phyloP scores from a whole-genome alignment of 2,888 invertebrate genomes.

The Buathra laborator region DNA sequence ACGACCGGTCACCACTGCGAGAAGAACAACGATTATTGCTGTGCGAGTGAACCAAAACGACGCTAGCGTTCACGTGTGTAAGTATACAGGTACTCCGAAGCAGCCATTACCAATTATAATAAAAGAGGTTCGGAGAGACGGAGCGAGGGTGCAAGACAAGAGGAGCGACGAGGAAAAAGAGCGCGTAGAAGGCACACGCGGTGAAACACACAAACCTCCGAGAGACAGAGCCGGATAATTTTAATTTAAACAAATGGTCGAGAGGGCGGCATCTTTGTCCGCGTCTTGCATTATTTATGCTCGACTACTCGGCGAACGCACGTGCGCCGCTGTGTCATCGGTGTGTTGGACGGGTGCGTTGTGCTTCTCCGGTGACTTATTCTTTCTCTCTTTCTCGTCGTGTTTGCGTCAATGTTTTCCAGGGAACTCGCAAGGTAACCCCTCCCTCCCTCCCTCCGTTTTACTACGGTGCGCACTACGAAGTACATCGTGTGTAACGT shows the following conservation, averaged over 20 bases:
- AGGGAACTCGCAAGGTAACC: constrained; percentile 76
- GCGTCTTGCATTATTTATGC: constrained; percentile 85
- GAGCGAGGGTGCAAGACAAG: constrained; percentile 63
- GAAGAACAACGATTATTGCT: constrained; percentile 39
- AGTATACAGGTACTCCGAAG: constrained; percentile 62
- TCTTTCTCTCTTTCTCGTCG: constrained; percentile 55
- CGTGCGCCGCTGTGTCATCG: constrained; percentile 85
- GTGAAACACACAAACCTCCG: constrained; percentile 51
- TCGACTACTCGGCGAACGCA: constrained; percentile 81
- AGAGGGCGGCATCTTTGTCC: constrained; percentile 85
- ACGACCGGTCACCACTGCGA: not conserved
- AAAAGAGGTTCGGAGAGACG: constrained; percentile 76
- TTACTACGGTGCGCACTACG: constrained; percentile 63
- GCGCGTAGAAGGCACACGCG: constrained; percentile 41
- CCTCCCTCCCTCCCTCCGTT: not conserved
- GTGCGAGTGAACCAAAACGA: constrained; percentile 42
- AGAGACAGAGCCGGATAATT: constrained; percentile 79
- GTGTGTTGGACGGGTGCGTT: constrained; percentile 77
- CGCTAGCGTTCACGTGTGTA: not conserved
- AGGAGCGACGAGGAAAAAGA: constrained; percentile 27
- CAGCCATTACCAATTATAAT: constrained; percentile 82
- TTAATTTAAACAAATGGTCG: constrained; percentile 85
- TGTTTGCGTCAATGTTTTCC: constrained; percentile 82
- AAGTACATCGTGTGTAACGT: constrained; percentile 5
- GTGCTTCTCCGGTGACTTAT: constrained; percentile 55